A percentile compares a stretch with the other conserved stretches of the same genome.
Evolutionary conservation across 2,888 invertebrate genomes (phyloP).

Genomic region (Julus scanicus): DNA sequence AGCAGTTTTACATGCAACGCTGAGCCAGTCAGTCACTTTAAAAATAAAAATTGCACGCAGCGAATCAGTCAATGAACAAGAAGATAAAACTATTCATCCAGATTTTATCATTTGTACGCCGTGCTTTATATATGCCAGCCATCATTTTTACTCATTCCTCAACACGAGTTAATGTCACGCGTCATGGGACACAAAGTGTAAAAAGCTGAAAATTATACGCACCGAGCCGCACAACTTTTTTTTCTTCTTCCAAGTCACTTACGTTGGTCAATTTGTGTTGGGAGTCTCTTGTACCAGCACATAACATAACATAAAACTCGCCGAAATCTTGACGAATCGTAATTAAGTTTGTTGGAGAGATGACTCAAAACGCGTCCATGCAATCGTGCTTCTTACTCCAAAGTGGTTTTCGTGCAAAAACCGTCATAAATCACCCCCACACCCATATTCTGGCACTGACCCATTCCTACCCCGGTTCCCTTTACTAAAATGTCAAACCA

Average conservation of each 20-base stretch:
- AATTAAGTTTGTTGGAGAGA: neutral
- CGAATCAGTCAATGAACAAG: neutral
- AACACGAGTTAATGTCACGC: neutral
- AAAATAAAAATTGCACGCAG: neutral
- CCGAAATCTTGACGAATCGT: neutral
- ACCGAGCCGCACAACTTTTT: neutral
- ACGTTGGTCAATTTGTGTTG: neutral
- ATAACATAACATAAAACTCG: neutral
- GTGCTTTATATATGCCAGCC: no score
- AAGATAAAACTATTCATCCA: neutral
- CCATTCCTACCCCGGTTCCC: neutral
- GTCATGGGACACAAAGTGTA: neutral
- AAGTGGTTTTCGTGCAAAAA: neutral
- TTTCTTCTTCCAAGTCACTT: neutral
- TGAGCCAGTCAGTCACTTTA: neutral
- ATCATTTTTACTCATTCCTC: no score
- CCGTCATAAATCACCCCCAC: neutral
- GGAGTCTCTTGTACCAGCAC: neutral
- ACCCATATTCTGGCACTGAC: neutral
- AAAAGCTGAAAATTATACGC: slow-evolving; percentile 1
- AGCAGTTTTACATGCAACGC: neutral
- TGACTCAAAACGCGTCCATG: neutral
- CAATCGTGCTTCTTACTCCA: neutral
- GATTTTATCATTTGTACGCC: neutral
- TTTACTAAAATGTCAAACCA: neutral